Percentiles rank a stretch among this genome's conserved stretches.
Evolutionary conservation across 2,113 vertebrate genomes (phyloP).

Genomic region (Mormoops blainvillei): DNA sequence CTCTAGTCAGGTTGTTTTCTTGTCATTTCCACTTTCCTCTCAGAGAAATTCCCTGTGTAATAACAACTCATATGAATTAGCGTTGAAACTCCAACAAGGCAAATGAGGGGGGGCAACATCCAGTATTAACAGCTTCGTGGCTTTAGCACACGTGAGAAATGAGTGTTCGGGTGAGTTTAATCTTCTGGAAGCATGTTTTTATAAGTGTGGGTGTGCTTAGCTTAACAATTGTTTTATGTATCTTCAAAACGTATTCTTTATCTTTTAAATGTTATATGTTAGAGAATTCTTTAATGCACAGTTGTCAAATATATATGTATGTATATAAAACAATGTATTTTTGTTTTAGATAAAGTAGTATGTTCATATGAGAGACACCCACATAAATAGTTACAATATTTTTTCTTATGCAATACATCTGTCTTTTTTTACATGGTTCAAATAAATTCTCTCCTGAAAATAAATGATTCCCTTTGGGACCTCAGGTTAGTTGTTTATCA

Average conservation of each 20-base stretch:
- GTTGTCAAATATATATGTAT: slow-evolving; percentile 89
- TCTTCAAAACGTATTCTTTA: slow-evolving; percentile 89
- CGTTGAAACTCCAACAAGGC: slow-evolving; percentile 86
- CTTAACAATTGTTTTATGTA: slow-evolving; percentile 82
- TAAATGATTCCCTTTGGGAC: not conserved
- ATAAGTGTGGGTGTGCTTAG: slow-evolving; percentile 83
- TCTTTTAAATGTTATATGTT: slow-evolving; percentile 90
- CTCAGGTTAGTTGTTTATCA: not conserved
- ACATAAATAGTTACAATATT: slow-evolving; percentile 94
- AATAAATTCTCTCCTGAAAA: slow-evolving; percentile 92
- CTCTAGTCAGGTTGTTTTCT: not conserved
- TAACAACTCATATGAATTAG: slow-evolving; percentile 77
- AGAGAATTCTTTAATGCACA: slow-evolving; percentile 89
- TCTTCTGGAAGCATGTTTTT: slow-evolving; percentile 83
- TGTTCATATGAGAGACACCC: slow-evolving; percentile 89
- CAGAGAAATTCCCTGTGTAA: not conserved
- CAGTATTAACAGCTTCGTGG: slow-evolving; percentile 76
- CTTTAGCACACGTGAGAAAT: slow-evolving; percentile 81
- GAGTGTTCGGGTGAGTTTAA: slow-evolving; percentile 82
- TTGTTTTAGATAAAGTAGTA: slow-evolving; percentile 85
- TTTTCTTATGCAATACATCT: slow-evolving; percentile 91
- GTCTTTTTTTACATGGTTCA: slow-evolving; percentile 89
- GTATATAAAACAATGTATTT: not conserved
- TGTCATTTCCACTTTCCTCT: not conserved
- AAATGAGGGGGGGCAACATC: slow-evolving; percentile 69